Percentiles rank a stretch among this genome's conserved stretches.
phyloP scores from a whole-genome alignment of 2,797 vertebrate species.

The Falco naumanni region DNA sequence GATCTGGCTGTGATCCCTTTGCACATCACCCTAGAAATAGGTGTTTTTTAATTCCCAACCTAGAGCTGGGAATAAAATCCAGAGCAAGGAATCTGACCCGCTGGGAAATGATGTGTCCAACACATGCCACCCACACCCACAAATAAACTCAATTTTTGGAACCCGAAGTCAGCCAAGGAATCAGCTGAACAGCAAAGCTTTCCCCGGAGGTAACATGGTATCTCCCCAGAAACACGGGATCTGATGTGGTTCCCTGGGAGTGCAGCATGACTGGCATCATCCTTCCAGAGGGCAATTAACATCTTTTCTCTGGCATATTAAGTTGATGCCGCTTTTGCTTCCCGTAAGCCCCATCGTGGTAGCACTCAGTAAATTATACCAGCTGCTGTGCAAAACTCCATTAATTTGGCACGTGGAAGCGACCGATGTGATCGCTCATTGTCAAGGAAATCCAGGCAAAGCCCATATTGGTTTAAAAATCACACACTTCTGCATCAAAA shows the following conservation, averaged over 20 bases:
- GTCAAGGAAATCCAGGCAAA: slow-evolving; percentile 19
- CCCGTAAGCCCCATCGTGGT: not conserved
- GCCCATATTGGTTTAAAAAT: slow-evolving; percentile 15
- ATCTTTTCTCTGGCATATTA: not conserved
- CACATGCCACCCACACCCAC: not conserved
- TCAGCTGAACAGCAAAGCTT: not conserved
- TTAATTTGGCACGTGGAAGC: not conserved
- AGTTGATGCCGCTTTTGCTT: not conserved
- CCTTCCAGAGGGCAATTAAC: not conserved
- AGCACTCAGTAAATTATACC: not conserved
- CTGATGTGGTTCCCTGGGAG: not conserved
- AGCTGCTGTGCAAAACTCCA: not conserved
- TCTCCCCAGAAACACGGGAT: not conserved
- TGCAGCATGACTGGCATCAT: not conserved
- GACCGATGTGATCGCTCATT: not conserved
- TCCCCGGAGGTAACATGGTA: not conserved
- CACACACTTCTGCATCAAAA: not conserved
- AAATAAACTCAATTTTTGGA: not conserved
- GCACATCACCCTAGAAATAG: not conserved
- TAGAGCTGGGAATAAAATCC: not conserved
- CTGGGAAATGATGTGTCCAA: not conserved
- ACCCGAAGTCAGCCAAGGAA: not conserved
- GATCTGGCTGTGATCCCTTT: not conserved
- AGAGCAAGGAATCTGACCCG: not conserved
- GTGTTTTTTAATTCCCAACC: no score